Evolutionary conservation across 2,797 vertebrate species (phyloP).

Genomic region (Erethizon dorsatum): DNA sequence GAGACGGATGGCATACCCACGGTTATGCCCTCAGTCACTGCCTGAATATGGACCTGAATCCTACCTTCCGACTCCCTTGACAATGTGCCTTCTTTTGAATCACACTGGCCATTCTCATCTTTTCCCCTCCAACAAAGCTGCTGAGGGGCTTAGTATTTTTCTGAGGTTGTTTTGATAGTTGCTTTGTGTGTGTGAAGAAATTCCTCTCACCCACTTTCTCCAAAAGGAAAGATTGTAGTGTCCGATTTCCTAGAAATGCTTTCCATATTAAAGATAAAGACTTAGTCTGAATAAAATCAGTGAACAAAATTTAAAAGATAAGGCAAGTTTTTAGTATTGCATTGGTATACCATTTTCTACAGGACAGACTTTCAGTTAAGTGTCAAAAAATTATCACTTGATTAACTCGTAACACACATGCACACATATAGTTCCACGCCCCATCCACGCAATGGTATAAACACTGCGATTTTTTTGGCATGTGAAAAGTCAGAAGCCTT

Average conservation of each 20-base stretch:
- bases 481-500: not conserved
- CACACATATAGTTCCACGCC: not conserved
- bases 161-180: not conserved
- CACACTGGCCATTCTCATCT: not conserved
- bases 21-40: not conserved
- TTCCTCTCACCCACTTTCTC: not conserved
- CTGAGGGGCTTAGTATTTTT: not conserved
- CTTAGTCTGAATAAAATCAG: conserved; percentile 67
- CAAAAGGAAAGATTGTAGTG: not conserved
- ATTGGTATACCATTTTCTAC: not conserved
- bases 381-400: not conserved
- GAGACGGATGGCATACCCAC: not conserved
- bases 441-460: not conserved
- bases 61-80: not conserved
- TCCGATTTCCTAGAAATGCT: not conserved
- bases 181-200: not conserved
- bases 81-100: not conserved
- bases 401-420: not conserved
- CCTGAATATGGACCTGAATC: not conserved
- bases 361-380: not conserved
- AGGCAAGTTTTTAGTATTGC: conserved; percentile 18
- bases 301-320: conserved; percentile 23
- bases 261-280: conserved; percentile 25
- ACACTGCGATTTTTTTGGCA: not conserved
- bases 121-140: not conserved